Evolutionary conservation across 2,888 invertebrate species (phyloP).

Genomic region (Sesia bembeciformis): DNA sequence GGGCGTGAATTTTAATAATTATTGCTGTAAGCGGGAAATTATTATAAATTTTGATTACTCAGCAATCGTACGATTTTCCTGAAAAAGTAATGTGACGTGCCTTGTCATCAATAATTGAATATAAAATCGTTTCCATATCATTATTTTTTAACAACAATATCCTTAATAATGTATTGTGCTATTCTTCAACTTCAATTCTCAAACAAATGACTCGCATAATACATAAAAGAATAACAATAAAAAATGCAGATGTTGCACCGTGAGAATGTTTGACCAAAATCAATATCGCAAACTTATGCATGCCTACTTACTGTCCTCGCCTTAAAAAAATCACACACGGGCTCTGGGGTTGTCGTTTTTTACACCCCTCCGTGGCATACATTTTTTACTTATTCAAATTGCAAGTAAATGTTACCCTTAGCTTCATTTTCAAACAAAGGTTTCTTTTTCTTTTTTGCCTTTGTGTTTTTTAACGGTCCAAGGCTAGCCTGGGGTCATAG

Average conservation of each 20-base stretch:
- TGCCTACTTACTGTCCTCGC: constrained; percentile 46
- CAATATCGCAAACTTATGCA: constrained; percentile 44
- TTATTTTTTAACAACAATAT: no score
- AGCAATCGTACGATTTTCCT: no score
- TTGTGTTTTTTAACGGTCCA: constrained; percentile 61
- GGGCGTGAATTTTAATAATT: no score
- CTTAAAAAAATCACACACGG: constrained; percentile 55
- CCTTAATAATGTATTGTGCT: no score
- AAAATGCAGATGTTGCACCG: constrained; percentile 23
- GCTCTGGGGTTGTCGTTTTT: constrained; percentile 38
- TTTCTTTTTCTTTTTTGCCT: constrained; percentile 36
- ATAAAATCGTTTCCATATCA: no score
- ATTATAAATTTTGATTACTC: no score
- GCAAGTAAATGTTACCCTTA: constrained; percentile 49
- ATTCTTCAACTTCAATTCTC: no score
- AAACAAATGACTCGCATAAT: no score
- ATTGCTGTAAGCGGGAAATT: no score
- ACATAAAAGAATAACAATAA: neutral
- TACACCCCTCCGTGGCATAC: constrained; percentile 48
- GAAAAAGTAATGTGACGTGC: no score
- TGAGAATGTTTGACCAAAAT: constrained; percentile 60
- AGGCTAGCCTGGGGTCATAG: constrained; percentile 63
- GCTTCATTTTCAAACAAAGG: constrained; percentile 57
- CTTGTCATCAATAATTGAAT: no score
- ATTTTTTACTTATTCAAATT: constrained; percentile 58